A percentile compares a stretch with the other conserved stretches of the same genome.
Conservation (phyloP, 2,888 invertebrate genomes). For the Acanthosepion pharaonis region DNA sequence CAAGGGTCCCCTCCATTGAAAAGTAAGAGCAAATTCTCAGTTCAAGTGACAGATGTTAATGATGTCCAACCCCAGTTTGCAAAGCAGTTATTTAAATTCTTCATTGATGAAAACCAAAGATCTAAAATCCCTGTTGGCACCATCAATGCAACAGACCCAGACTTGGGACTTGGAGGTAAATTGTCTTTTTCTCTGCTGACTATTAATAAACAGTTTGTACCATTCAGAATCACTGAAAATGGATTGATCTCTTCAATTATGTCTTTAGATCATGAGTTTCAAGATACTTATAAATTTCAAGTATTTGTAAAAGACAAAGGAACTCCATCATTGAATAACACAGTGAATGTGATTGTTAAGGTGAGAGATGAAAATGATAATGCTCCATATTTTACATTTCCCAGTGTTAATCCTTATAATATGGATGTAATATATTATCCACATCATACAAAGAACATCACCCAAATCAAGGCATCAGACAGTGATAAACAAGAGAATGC, state of each 20-base stretch:
- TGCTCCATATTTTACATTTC: conserved; percentile 23
- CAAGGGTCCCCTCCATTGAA: not conserved
- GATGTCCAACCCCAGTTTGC: not conserved
- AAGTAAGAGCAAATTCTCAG: not conserved
- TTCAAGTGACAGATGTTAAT: not conserved
- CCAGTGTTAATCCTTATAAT: conserved; percentile 22
- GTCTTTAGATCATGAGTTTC: conserved; percentile 14
- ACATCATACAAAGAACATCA: not conserved
- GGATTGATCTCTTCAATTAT: not conserved
- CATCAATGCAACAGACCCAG: not conserved
- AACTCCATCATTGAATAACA: not conserved
- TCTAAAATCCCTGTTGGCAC: not conserved
- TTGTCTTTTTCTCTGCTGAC: not conserved
- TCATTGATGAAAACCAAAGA: conserved; percentile 1
- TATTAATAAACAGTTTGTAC: not conserved
- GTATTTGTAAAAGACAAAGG: conserved; percentile 14
- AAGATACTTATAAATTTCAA: not conserved
- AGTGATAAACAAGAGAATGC: not conserved
- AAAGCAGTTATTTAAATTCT: not conserved
- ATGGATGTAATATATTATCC: not conserved
- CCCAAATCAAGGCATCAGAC: not conserved
- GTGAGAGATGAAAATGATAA: conserved; percentile 23
- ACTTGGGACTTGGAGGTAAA: conserved; percentile 21
- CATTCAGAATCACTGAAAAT: not conserved
- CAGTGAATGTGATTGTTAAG: not conserved